Evolutionary conservation across 2,888 invertebrate genomes (phyloP).

Genomic region (Smittia sp.): DNA sequence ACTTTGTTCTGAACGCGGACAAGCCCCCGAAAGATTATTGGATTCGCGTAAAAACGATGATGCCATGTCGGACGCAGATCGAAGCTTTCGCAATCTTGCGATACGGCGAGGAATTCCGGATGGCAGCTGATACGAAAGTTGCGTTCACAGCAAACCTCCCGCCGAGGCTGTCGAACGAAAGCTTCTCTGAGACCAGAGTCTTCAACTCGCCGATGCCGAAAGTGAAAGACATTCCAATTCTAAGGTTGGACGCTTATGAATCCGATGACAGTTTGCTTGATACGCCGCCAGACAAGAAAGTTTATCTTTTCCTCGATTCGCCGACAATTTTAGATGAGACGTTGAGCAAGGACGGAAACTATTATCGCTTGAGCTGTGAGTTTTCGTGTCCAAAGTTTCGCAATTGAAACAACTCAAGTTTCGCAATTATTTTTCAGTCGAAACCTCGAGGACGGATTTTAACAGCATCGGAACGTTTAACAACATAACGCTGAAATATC

Average conservation of each 20-base stretch:
- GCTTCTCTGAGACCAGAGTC: background rate
- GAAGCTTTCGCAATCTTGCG: conserved; percentile 47
- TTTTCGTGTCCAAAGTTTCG: conserved; percentile 18
- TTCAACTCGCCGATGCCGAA: conserved; percentile 34
- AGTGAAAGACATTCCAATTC: conserved; percentile 23
- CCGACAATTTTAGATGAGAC: conserved; percentile 45
- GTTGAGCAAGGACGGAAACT: conserved; percentile 44
- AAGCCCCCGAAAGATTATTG: conserved; percentile 52
- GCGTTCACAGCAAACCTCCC: background rate
- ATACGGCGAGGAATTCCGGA: conserved; percentile 43
- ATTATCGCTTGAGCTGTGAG: conserved; percentile 47
- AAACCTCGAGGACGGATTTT: conserved; percentile 44
- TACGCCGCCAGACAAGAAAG: conserved; percentile 45
- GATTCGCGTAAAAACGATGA: conserved; percentile 53
- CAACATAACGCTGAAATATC: conserved; percentile 72
- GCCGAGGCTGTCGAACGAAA: conserved; percentile 4
- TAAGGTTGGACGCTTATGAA: conserved; percentile 42
- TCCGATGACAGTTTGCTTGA: conserved; percentile 43
- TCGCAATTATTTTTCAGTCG: conserved; percentile 43
- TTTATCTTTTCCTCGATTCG: conserved; percentile 47
- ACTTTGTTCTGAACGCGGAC: conserved; percentile 52
- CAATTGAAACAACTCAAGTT: background rate
- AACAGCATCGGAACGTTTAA: conserved; percentile 59
- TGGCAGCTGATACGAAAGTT: conserved; percentile 16
- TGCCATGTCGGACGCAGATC: conserved; percentile 43